These are phyloP conservation scores for Atta cephalotes DNA, from an alignment of 1,140 invertebrate genomes.

Conservation along the genomic window DNA sequence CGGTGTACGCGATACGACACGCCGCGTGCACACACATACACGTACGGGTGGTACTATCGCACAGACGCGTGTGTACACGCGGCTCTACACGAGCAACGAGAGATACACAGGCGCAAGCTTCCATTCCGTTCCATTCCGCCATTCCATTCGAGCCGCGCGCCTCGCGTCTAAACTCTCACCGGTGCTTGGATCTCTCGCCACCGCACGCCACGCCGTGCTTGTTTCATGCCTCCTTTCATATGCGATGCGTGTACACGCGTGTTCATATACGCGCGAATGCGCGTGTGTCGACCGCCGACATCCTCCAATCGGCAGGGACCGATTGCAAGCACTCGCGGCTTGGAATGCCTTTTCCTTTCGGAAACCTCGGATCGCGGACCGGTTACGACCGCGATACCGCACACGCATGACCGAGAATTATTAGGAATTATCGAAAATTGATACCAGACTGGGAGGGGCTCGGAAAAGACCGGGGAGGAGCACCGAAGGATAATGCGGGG, in stretches of 20 bases:
- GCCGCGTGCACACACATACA: conserved; percentile 59
- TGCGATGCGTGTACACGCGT: conserved; percentile 4
- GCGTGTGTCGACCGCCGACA: conserved; percentile 45
- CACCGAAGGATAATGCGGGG: neutral
- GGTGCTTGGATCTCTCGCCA: conserved; percentile 52
- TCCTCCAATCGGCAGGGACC: conserved; percentile 69
- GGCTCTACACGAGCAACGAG: neutral
- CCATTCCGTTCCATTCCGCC: conserved; percentile 76
- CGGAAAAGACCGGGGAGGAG: neutral
- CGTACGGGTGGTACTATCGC: conserved; percentile 38
- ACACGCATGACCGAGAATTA: conserved; percentile 37
- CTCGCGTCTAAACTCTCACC: conserved; percentile 77
- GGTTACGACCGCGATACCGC: conserved; percentile 52
- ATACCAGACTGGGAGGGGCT: conserved; percentile 19
- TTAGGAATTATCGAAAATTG: conserved; percentile 57
- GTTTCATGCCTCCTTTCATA: conserved; percentile 27
- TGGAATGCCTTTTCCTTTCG: conserved; percentile 78
- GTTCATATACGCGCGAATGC: neutral
- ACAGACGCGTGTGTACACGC: conserved; percentile 29
- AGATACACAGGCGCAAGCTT: conserved; percentile 45
- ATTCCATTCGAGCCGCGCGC: conserved; percentile 73
- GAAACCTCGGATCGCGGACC: conserved; percentile 69
- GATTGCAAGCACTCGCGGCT: conserved; percentile 66
- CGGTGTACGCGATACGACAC: conserved; percentile 72
- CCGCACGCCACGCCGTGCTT: conserved; percentile 43